A percentile compares a stretch with the other conserved stretches of the same genome.
Conservation (phyloP, 2,888 invertebrate species). For the Conus canariensis region DNA sequence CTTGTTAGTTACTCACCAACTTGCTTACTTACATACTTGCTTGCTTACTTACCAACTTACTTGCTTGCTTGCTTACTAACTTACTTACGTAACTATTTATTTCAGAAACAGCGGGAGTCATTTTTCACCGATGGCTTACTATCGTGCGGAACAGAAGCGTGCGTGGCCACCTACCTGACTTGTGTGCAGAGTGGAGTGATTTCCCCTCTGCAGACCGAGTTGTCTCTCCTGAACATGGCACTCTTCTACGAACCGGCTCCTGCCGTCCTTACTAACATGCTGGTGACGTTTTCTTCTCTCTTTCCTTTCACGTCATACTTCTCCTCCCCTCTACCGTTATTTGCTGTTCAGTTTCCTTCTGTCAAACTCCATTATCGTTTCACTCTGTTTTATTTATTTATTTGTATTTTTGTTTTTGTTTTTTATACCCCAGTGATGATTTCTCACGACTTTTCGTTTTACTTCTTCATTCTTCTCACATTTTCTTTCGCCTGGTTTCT, state of each 20-base stretch:
- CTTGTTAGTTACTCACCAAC: too few relatives aligned
- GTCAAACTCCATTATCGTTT: neutral
- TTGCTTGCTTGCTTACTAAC: too few relatives aligned
- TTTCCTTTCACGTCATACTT: neutral
- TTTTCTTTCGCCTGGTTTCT: too few relatives aligned
- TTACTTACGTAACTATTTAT: neutral
- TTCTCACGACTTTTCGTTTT: too few relatives aligned
- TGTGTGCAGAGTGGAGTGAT: slow-evolving; percentile 50
- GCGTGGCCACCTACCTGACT: slow-evolving; percentile 52
- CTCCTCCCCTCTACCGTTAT: neutral
- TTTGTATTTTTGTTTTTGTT: too few relatives aligned
- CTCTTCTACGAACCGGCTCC: slow-evolving; percentile 45
- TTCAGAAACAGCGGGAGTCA: slow-evolving; percentile 50
- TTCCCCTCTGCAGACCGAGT: slow-evolving; percentile 26
- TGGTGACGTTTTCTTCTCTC: slow-evolving; percentile 42
- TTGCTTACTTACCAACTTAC: too few relatives aligned
- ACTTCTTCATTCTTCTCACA: too few relatives aligned
- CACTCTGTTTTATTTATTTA: too few relatives aligned
- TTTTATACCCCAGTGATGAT: too few relatives aligned
- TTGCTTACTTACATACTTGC: too few relatives aligned
- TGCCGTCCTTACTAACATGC: slow-evolving; percentile 39
- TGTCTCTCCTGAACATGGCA: slow-evolving; percentile 51
- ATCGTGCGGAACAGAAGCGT: slow-evolving; percentile 61
- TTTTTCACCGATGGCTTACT: slow-evolving; percentile 59
- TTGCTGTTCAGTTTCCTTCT: neutral